Base-by-base conservation (phyloP, 2,113 vertebrate genomes). In the Amblyornis subalaris region DNA sequence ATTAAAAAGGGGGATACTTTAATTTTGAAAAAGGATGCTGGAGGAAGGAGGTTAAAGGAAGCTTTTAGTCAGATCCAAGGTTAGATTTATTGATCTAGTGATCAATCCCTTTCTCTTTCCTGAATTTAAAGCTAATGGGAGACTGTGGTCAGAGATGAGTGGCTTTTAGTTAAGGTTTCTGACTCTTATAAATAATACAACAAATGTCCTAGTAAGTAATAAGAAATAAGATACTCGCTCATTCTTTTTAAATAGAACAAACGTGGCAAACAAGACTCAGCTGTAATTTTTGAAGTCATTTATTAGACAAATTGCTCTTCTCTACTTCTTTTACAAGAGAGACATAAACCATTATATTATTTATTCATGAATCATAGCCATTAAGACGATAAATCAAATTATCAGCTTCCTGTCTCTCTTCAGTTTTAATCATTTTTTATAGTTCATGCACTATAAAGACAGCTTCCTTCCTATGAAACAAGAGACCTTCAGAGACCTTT, bases 81-180 rank as follows among this genome's bases (percentile, higher is more conserved):
- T 96, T 98, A 97, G 96, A 97, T 98, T 97, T 98, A 99, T 99
- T 98, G 98, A 99, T 98, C 97, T 95, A 95, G 76, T 97, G 96
- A 98, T 97, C 98, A 97, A 98, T 98, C 95, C 88, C 87, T 85
- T 95, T 93, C 98, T 98, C 97, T 98, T 98, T 97, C 97, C 97
- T 98, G 95, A 97, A 97, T 97, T 97, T 97, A 96, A 95, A 94
- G 96, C 97, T 98, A 98, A 97, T 97, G 96, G 96, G 95, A 96
- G 96, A 89, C 91, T 96, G 94, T 94, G 97, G 97, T 97, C 94
- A 97, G 96, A 92, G 93, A 95, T 97, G 95, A 97, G 95, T 97
- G 94, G 92, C 96, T 98, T 97, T 97, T 95, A 97, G 95, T 98
- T 97, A 97, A 97, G 97, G 89, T 97, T 97, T 95, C 95, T 94